A percentile compares a stretch with the other conserved stretches of the same genome.
Conservation (phyloP, 2,113 vertebrate genomes). For the Phrynocephalus versicolor region DNA sequence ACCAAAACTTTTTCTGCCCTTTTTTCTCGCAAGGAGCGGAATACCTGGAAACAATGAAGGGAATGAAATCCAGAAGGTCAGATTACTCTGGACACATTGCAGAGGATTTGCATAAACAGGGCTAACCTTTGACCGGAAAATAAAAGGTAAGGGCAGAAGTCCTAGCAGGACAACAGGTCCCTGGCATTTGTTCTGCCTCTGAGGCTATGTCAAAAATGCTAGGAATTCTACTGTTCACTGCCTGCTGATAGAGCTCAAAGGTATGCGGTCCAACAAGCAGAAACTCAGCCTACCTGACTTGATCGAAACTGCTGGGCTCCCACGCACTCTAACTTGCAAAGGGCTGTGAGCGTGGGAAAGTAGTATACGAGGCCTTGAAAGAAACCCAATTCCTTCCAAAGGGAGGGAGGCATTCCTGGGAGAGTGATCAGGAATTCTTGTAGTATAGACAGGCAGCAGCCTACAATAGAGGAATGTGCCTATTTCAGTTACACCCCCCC, state of each 20-base stretch:
- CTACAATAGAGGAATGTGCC: background rate
- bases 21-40: slow-evolving; percentile 66
- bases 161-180: slow-evolving; percentile 75
- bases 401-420: slow-evolving; percentile 29
- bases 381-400: slow-evolving; percentile 52
- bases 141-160: slow-evolving; percentile 76
- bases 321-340: slow-evolving; percentile 64
- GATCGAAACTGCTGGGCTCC: slow-evolving; percentile 75
- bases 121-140: slow-evolving; percentile 78
- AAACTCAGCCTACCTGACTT: slow-evolving; percentile 73
- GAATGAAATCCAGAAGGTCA: slow-evolving; percentile 77
- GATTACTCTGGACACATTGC: slow-evolving; percentile 71
- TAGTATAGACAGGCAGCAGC: slow-evolving; percentile 24
- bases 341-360: slow-evolving; percentile 70
- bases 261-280: slow-evolving; percentile 69
- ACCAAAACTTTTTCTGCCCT: slow-evolving; percentile 52
- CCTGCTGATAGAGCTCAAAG: slow-evolving; percentile 71
- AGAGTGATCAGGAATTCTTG: background rate
- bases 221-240: slow-evolving; percentile 78
- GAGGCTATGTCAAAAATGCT: slow-evolving; percentile 78
- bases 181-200: slow-evolving; percentile 74
- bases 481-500: background rate
- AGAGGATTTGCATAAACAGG: slow-evolving; percentile 81
- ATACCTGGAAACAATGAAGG: slow-evolving; percentile 78
- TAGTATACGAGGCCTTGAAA: slow-evolving; percentile 26